Percentiles rank a stretch among this genome's conserved stretches.
Evolutionary conservation across 2,888 invertebrate genomes (phyloP).

Genomic region (Scaptomyza reducta): DNA sequence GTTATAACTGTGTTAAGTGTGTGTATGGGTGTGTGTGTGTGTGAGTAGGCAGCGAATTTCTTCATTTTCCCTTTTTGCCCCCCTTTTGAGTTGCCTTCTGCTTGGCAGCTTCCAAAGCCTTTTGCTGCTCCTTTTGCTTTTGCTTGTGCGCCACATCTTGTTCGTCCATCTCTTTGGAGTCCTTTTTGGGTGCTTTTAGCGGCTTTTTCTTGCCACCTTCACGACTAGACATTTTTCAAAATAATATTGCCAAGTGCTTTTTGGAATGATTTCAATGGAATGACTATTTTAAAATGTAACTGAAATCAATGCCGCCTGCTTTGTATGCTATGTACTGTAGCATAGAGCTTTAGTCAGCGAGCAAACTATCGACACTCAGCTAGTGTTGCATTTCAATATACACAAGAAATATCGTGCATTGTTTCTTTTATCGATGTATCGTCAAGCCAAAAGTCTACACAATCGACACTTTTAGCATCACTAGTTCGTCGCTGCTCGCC

Average conservation of each 20-base stretch:
- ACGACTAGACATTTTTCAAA: slow-evolving; percentile 89
- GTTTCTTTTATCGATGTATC: slow-evolving; percentile 11
- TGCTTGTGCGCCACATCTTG: slow-evolving; percentile 93
- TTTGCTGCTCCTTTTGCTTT: slow-evolving; percentile 94
- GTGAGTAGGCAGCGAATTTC: not conserved
- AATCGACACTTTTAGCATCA: slow-evolving; percentile 22
- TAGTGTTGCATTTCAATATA: not conserved
- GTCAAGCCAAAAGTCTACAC: not conserved
- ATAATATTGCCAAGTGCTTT: not conserved
- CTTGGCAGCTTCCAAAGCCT: slow-evolving; percentile 92
- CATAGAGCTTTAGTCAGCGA: slow-evolving; percentile 13
- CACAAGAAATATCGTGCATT: slow-evolving; percentile 5
- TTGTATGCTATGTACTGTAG: not conserved
- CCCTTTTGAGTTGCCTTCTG: slow-evolving; percentile 86
- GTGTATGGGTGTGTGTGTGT: not conserved
- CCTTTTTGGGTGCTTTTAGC: slow-evolving; percentile 95
- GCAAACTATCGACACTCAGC: not conserved
- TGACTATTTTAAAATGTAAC: not conserved
- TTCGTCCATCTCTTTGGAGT: slow-evolving; percentile 87
- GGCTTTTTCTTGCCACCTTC: slow-evolving; percentile 98
- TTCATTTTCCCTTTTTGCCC: slow-evolving; percentile 22
- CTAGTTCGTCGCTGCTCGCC: slow-evolving; percentile 56
- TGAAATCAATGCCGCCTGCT: not conserved
- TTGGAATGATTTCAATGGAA: not conserved
- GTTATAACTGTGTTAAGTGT: not conserved